phyloP scores from a whole-genome alignment of 2,113 vertebrate species.

The Loxodonta africana region DNA sequence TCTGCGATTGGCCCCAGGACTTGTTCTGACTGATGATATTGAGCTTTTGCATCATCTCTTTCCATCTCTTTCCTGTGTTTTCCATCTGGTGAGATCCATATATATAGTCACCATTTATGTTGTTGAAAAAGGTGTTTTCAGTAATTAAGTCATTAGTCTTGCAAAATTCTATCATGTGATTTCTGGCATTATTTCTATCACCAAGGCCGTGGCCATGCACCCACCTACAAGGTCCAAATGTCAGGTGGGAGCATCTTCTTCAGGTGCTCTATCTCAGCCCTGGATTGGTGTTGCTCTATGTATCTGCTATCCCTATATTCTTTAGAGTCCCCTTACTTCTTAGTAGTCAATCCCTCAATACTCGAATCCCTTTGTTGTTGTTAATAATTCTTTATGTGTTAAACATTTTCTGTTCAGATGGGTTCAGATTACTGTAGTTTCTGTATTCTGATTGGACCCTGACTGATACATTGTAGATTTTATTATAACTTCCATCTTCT shows the following conservation, averaged over 20 bases:
- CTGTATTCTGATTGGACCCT: not conserved
- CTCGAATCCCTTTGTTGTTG: not conserved
- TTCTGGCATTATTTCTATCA: no score
- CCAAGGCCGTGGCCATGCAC: not conserved
- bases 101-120: no score
- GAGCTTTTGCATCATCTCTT: no score
- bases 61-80: no score
- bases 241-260: not conserved
- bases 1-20: no score
- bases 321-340: not conserved
- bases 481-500: not conserved
- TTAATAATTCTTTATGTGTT: not conserved
- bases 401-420: not conserved
- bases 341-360: not conserved
- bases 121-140: no score
- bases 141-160: no score
- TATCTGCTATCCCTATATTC: not conserved
- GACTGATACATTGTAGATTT: constrained; percentile 15
- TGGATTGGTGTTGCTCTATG: not conserved
- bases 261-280: not conserved
- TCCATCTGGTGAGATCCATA: no score
- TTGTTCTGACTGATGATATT: no score
- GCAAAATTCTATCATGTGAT: no score
- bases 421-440: not conserved
- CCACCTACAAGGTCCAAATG: not conserved